Base-by-base conservation (phyloP, 2,888 invertebrate genomes). In the Tanypteryx hageni region DNA sequence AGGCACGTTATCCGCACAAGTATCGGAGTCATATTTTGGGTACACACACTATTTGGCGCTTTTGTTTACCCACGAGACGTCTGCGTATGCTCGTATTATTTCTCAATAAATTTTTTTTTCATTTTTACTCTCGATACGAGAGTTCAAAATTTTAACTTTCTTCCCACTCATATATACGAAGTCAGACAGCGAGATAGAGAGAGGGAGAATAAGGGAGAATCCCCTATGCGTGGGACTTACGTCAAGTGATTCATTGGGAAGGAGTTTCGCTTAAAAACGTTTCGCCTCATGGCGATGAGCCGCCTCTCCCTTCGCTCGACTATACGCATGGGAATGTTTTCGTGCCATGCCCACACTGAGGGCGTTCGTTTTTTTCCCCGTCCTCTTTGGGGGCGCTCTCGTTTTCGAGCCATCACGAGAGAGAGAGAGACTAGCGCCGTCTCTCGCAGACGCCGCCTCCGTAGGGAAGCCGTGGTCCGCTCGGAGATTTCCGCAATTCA, bases 161-260 rank as follows among this genome's bases (percentile, higher is more conserved):
- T 4, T 27, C 27, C 76, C 44, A 44, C 44, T 44, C 44, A 44
- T 1, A 44, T n/a, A 11, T 76, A 27, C 76, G 22, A 27, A 10
- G 0, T 68, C 68, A 22, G 68, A 68, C 9, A 68, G 44, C n/a
- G n/a, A n/a, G 22, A 16, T 18, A 11, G 64, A 68, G 22, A 13
- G 9, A 14, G 68, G 68, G 22, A 68, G 68, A 68, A 68, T 68
- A 27, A 76, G 76, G 76, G 76, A 76, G 76, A 76, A 22, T 76
- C 76, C 76, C 76, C 22, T 13, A n/a, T 76, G 10, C 18, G 7
- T 68, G 68, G 68, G 68, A 68, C 76, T 64, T 89, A 89, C 27
- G 89, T n/a, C 44, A 64, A 89, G 89, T 89, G 89, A 89, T 89
- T 89, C 89, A 89, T 89, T 89, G 89, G 89, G 89, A 89, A 89